Evolutionary conservation across 2,797 vertebrate genomes (phyloP), one percentile per base, ranked within the genome.

Genomic region (Centroberyx gerrardi): DNA sequence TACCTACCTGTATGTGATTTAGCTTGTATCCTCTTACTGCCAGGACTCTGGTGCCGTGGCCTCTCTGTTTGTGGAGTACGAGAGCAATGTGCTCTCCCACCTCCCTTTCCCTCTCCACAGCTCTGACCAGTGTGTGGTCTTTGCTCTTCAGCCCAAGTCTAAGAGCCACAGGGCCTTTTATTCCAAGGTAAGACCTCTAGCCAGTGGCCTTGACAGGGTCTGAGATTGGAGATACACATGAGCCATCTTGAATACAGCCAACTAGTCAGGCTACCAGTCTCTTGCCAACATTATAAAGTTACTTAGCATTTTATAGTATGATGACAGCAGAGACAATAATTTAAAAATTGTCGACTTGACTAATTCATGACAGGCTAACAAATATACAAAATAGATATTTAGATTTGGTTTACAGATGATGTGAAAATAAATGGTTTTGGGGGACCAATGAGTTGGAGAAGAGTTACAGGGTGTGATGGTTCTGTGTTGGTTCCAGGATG

Each of bases 81-180:
- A 96, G 80, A 92, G 87, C 70, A 94, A 93, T n/a, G 74, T 98
- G 33, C 95, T 97, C 61, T 92, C 95, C 61, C 95, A 99, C 81
- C 93, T 99, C 17, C 98, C 98, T 0, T 87, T 97, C 85, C 94
- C 97, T 62, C 96, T 98, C 72, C 96, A 94, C 78, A 94, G 93
- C 72, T 65, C 80, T 8, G 95, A 95, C 80, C 94, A 86, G 76
- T 95, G 94, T 68, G 89, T 99, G 88, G 94, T 96, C 81, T 95
- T 99, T 74, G 94, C 94, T 78, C 94, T 99, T 77, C 96, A 96
- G 81, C 96, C 97, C 54, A 96, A 92, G 83, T 97, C 96, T 17
- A 97, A 95, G 91, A 95, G 96, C 87, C 96, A 97, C 88, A 96
- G 95, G 90, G 90, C 94, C 67, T 98, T 96, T 70, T 98, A 96